Evolutionary conservation across 2,888 invertebrate species (phyloP), one percentile per base, ranked within the genome.

Genomic region (Ypsolopha sequella): DNA sequence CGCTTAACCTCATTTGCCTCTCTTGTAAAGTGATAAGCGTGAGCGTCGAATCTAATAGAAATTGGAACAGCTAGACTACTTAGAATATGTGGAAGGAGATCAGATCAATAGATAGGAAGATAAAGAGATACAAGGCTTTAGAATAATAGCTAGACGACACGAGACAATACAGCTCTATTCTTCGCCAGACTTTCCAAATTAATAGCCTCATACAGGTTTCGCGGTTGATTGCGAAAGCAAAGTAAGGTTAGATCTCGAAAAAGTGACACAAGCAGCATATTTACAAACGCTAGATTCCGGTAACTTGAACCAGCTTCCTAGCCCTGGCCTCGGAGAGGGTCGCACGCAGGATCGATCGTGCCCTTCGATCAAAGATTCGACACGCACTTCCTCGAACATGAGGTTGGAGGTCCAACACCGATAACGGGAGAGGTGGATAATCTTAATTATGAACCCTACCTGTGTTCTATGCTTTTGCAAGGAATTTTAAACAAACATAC

Each of bases 361-460:
- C 55, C 57, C 60, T 57, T 59, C 56, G 57, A 68, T 66, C 62
- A 60, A 56, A 57, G 55, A 66, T 68, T 63, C 59, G 65, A 60
- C 60, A 60, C 64, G 62, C 67, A 60, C 60, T 61, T 58, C 60
- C 58, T 58, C 52, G 54, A 54, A 38, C 46, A 44, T 51, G 46
- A 47, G 51, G 53, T 46, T 36, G 48, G n/a, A 13, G 41, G 43
- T n/a, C 44, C 36, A 7, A 11, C 13, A 9, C 14, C 47, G 36
- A 13, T 36, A 36, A 47, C 47, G 47, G 47, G 24, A 24, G 24
- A 24, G 4, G 24, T 24, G 24, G 2, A 24, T 4, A 2, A 3
- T 24, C 24, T 24, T 24, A 24, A 24, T 24, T 24, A 24, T 24
- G 4, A 24, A 39, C 43, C 14, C 43, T 43, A 6, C 11, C 14